Evolutionary conservation across 2,888 invertebrate genomes (phyloP), one percentile per base, ranked within the genome.

Genomic region (Caenorhabditis sp.): DNA sequence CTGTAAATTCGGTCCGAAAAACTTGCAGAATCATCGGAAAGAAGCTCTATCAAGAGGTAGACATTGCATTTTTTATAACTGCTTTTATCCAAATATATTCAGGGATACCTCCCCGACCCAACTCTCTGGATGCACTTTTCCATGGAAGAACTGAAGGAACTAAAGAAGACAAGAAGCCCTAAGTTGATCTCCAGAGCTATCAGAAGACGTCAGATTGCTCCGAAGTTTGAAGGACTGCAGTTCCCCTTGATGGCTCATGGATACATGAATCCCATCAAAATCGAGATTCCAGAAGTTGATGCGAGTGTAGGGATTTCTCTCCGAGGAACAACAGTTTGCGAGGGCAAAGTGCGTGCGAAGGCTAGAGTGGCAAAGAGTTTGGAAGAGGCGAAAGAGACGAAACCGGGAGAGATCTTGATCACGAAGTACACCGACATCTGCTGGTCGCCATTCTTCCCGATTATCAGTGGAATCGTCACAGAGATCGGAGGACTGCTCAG

Each of bases 311-410:
- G 68, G 13, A 22, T 80, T 8, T 71, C 82, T 8, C 74, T 94
- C 6, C 88, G 91, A 83, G 96, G 95, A 9, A 95, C 95, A 9
- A 94, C 95, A 0, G 95, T 95, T 2, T 95, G 94, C 88, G 93
- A 94, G 6, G 96, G 96, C 0, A 93, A 94, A 37, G 94, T 95
- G 1, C 92, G 94, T 11, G 95, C 94, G 0, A 93, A 94, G 62
- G 95, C 95, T 0, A 94, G 95, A 88, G 95, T 96, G 2, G 94
- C 96, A 13, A 94, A 93, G 15, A 93, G 93, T 68, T 92, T 96
- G 24, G 93, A 94, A 9, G 94, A 95, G 90, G 95, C 95, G 3
- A 87, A 92, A 11, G 90, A 93, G 74, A 93, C 93, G 37, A 88
- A 88, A 83, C 87, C 89, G 3, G 90, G 89, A 18, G 90, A 93